phyloP scores from a whole-genome alignment of 2,797 vertebrate species.

The Enoplosus armatus region DNA sequence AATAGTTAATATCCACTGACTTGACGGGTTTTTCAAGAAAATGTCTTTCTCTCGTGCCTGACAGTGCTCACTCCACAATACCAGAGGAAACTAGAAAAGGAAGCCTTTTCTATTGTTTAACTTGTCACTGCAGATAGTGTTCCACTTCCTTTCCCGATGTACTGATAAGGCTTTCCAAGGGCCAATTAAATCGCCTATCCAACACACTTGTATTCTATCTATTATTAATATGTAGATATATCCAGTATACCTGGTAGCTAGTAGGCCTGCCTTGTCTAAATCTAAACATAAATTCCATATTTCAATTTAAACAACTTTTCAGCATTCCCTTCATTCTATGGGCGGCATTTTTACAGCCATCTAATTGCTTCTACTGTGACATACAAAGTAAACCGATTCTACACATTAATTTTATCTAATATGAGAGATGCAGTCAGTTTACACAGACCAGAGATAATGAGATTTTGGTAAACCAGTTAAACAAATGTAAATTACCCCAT shows the following conservation, averaged over 20 bases:
- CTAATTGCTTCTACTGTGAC: background rate
- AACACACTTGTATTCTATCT: background rate
- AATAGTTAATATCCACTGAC: background rate
- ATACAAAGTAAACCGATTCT: background rate
- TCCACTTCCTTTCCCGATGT: background rate
- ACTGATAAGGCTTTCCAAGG: background rate
- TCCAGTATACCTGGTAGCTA: background rate
- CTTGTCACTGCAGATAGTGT: background rate
- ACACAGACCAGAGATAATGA: background rate
- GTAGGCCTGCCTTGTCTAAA: background rate
- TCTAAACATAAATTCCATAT: background rate
- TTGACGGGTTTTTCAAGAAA: constrained; percentile 25
- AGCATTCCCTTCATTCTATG: background rate
- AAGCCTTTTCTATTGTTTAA: background rate
- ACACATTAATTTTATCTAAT: background rate
- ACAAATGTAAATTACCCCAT: background rate
- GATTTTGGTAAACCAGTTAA: background rate
- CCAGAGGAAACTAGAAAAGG: constrained; percentile 12
- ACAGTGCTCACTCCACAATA: background rate
- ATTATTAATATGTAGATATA: background rate
- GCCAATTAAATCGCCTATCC: rapidly evolving
- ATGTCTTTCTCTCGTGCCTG: background rate
- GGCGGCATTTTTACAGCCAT: background rate
- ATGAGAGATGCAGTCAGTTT: background rate
- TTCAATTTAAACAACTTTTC: constrained; percentile 6